Base-by-base conservation (phyloP, 2,888 invertebrate genomes). In the Pammene aurita region DNA sequence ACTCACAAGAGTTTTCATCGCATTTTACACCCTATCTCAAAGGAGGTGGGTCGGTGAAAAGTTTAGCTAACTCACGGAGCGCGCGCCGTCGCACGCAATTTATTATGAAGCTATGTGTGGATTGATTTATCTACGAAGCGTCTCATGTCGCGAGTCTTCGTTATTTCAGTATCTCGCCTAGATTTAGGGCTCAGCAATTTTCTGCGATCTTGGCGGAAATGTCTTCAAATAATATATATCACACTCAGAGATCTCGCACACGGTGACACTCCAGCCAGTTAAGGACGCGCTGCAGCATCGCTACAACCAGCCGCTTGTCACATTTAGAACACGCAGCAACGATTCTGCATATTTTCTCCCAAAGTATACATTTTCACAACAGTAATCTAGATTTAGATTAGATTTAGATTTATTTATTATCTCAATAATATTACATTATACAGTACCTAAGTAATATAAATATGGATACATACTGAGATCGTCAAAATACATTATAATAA, bases 81-180 rank as follows among this genome's bases (percentile, higher is more conserved):
- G 58, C 18, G 57, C 57, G 5, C 2, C 56, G 16, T 44, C 44
- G 26, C 52, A 41, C 62, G 62, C 62, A 50, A 62, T 62, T 52
- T 62, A 60, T 60, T 60, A 52, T 62, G 50, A 52, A 62, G 62
- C 41, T 50, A 62, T 56, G 41, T 18, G 38, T 10, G 56, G 50
- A 67, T 67, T 67, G 67, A 67, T 63, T 63, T 67, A 67, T 67
- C 62, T 63, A 67, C 54, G 54, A 54, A 41, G 42, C 62, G 16
- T 14, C 58, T 34, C 16, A 1, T 44, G 41, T 50, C 54, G 35
- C 60, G 18, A 48, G 42, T 44, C 34, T 52, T 41, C 41, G 50
- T 63, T 48, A 57, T 48, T 50, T 50, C 18, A 55, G 48, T 48
- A 50, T 62, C 50, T 35, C 48, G 61, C 6, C 35, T 44, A 56